These are phyloP conservation scores for Metalampra italica DNA, from an alignment of 2,888 invertebrate species.

Conservation along the genomic window DNA sequence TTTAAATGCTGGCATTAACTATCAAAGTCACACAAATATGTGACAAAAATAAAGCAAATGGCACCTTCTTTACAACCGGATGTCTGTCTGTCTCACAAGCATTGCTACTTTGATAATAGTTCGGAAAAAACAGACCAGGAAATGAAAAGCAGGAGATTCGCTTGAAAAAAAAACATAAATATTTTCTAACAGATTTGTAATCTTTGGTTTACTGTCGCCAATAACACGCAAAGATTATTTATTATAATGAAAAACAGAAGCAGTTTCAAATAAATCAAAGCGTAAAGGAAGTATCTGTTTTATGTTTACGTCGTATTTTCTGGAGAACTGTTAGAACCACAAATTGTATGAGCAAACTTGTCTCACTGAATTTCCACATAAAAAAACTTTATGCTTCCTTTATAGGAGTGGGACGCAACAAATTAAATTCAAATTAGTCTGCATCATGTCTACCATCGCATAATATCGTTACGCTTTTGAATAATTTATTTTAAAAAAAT, in stretches of 20 bases:
- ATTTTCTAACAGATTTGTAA: not conserved
- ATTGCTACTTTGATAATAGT: too few species aligned
- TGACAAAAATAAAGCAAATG: too few species aligned
- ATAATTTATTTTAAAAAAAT: conserved; percentile 61
- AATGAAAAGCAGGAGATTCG: too few species aligned
- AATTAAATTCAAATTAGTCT: conserved; percentile 66
- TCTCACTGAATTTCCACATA: conserved; percentile 37
- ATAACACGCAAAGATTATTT: not conserved
- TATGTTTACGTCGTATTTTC: conserved; percentile 27
- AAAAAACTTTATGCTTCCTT: conserved; percentile 51
- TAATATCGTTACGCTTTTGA: conserved; percentile 59
- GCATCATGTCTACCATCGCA: conserved; percentile 54
- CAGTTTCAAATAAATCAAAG: conserved; percentile 9
- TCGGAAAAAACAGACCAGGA: too few species aligned
- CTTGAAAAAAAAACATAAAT: not conserved
- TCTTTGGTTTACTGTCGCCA: not conserved
- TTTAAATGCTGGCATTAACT: too few species aligned
- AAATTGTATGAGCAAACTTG: conserved; percentile 40
- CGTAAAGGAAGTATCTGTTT: conserved; percentile 49
- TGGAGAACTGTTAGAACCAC: conserved; percentile 35
- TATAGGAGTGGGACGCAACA: conserved; percentile 47
- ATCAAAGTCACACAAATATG: too few species aligned
- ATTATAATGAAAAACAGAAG: conserved; percentile 20
- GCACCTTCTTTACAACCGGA: too few species aligned
- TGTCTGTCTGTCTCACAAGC: too few species aligned